A percentile compares a stretch with the other conserved stretches of the same genome.
These are phyloP conservation scores for Cydia strobilella DNA, from an alignment of 1,140 invertebrate species.

Conservation along the genomic window DNA sequence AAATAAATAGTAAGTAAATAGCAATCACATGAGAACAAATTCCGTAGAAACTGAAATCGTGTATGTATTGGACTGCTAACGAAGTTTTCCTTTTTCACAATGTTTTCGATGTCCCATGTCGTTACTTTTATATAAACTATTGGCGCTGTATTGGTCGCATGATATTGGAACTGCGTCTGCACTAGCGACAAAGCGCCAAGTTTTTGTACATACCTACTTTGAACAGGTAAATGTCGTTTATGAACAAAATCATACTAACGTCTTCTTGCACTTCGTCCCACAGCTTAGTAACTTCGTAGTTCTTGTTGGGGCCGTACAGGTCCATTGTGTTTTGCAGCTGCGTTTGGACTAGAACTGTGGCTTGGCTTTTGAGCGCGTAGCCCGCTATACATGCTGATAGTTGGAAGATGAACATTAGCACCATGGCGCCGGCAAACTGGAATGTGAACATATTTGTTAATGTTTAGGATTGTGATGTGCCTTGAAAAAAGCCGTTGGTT, in stretches of 20 bases:
- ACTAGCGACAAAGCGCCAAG: too few species aligned
- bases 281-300: constrained; percentile 65
- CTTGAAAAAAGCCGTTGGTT: too few species aligned
- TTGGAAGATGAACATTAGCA: constrained; percentile 90
- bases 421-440: constrained; percentile 88
- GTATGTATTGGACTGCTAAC: too few species aligned
- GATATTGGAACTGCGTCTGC: too few species aligned
- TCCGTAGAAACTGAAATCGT: too few species aligned
- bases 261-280: constrained; percentile 85
- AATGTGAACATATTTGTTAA: constrained; percentile 48
- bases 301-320: constrained; percentile 69
- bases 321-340: constrained; percentile 80
- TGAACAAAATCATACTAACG: constrained; percentile 68
- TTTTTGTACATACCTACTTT: too few species aligned
- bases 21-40: too few species aligned
- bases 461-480: background rate
- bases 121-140: too few species aligned
- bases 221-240: background rate
- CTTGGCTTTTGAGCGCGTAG: constrained; percentile 85
- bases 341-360: constrained; percentile 74
- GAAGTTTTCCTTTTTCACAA: too few species aligned
- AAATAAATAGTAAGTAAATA: too few species aligned
- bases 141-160: too few species aligned
- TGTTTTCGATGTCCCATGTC: too few species aligned
- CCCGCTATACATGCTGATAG: constrained; percentile 90